Base-by-base conservation (phyloP, 2,888 invertebrate genomes). In the Lagria hirta region DNA sequence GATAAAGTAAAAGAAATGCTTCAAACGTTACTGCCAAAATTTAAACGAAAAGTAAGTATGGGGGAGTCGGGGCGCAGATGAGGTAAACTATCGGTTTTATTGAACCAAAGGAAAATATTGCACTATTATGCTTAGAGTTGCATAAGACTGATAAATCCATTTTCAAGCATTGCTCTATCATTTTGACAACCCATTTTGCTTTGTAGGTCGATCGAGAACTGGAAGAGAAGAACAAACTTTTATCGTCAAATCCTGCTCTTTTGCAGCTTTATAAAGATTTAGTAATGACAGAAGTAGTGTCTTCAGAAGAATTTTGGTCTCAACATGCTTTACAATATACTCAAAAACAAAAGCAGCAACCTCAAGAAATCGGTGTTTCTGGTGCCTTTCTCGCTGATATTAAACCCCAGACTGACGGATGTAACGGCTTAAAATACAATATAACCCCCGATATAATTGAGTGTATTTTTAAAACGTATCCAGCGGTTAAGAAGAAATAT, bases 391-490 rank as follows among this genome's bases (percentile, higher is more conserved):
- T 92, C 74, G 92, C 95, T 17, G 96, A 96, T 61, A 94, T 98
- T 38, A 94, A 96, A 73, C 96, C 97, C 1, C 92, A 95, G 74
- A 91, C 93, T 1, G 97, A 97, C 69, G 97, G 96, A 14, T 92
- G 91, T 64, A 97, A 96, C 71, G 96, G 96, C 30, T 81, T 97
- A 18, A 94, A 93, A 69, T 96, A 99, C 71, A 99, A 98, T 72
- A 82, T 99, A 33, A 97, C 96, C 3, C 83, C 89, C 37, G 99
- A 99, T 70, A 88, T 97, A 37, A 97, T 99, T 69, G 91, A 96
- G 64, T 93, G 95, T 60, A 96, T 99, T 75, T 99, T 99, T 72
- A 93, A 94, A 75, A 98, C 99, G 48, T 99, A 99, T 77, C 99
- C 99, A 11, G 94, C 96, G 55, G 99, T 99, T 0, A 88, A 93